These are phyloP conservation scores for Takifugu rubripes DNA, from an alignment of 2,797 vertebrate genomes.

Conservation along the genomic window DNA sequence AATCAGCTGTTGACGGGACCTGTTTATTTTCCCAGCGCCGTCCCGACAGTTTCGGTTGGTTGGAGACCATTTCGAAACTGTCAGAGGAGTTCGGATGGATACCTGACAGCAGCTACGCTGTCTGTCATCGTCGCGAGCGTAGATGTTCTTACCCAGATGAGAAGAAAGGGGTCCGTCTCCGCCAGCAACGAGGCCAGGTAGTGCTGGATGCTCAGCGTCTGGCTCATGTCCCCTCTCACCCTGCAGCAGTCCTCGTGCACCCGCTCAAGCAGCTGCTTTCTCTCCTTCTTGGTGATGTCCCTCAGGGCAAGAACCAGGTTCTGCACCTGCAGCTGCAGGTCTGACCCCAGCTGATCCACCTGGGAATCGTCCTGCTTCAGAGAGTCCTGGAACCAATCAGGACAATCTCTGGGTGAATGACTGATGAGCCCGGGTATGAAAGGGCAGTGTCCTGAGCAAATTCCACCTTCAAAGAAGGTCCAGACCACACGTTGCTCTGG, in stretches of 20 bases:
- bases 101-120: not conserved
- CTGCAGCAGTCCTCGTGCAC: constrained; percentile 56
- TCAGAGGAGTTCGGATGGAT: no score
- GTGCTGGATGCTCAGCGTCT: constrained; percentile 59
- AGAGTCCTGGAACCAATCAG: constrained; percentile 50
- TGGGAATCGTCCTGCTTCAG: constrained; percentile 51
- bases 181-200: constrained; percentile 66
- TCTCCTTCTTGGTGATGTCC: constrained; percentile 62
- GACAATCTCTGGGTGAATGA: not conserved
- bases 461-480: no score
- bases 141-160: constrained; percentile 69
- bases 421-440: not conserved
- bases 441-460: no score
- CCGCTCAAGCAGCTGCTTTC: constrained; percentile 53
- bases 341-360: constrained; percentile 60
- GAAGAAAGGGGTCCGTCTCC: constrained; percentile 73
- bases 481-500: no score
- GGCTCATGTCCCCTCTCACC: constrained; percentile 59
- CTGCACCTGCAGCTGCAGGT: constrained; percentile 64
- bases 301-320: constrained; percentile 61
- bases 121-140: not conserved
- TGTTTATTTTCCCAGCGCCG: no score
- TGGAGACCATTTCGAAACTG: no score
- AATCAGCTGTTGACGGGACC: no score
- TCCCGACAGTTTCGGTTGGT: no score